Percentiles rank a stretch among this genome's conserved stretches.
Evolutionary conservation across 1,140 invertebrate species (phyloP).

Genomic region (Episyrphus balteatus): DNA sequence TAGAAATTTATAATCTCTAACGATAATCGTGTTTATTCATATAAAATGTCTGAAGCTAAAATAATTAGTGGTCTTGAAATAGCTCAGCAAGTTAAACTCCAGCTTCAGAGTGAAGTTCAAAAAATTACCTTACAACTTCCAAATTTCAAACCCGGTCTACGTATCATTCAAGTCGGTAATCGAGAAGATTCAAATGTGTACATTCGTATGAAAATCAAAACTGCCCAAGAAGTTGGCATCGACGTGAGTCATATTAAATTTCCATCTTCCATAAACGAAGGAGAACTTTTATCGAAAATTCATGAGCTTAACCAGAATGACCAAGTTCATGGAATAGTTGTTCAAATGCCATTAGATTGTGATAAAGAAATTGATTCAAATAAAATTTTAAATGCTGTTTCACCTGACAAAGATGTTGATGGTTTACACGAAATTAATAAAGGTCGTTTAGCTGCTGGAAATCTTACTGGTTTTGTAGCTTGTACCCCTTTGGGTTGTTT

Average conservation of each 20-base stretch:
- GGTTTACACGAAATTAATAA: conserved; percentile 86
- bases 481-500: conserved; percentile 90
- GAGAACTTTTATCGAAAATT: conserved; percentile 54
- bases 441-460: conserved; percentile 74
- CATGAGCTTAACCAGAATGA: conserved; percentile 73
- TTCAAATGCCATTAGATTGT: conserved; percentile 90
- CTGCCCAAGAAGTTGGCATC: conserved; percentile 85
- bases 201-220: conserved; percentile 92
- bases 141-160: conserved; percentile 61
- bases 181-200: conserved; percentile 99
- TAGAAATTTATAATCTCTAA: no score
- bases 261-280: conserved; percentile 70
- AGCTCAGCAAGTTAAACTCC: no score
- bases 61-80: no score
- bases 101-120: no score
- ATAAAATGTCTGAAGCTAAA: no score
- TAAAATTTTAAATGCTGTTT: conserved; percentile 75
- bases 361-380: conserved; percentile 73
- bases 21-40: no score
- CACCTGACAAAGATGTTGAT: conserved; percentile 87
- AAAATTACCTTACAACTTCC: conserved; percentile 20
- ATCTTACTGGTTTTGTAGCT: conserved; percentile 76
- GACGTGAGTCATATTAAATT: conserved; percentile 70
- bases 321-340: conserved; percentile 87
- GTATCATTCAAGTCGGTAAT: conserved; percentile 83